Conservation (phyloP, 1,140 invertebrate species). For the Drosophila athabasca region DNA sequence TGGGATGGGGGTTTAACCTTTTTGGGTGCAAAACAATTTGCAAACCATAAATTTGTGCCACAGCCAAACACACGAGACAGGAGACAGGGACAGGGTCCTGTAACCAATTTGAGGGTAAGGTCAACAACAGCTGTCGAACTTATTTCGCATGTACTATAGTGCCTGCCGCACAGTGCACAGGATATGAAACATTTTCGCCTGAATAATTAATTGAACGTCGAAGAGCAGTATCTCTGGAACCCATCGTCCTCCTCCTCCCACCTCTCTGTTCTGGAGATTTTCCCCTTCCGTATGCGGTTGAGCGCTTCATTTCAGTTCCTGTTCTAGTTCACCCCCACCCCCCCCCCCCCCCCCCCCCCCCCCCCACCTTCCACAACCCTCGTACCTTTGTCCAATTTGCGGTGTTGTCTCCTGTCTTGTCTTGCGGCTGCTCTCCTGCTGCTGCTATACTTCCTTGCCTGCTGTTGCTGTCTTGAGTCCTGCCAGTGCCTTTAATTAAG, state of each 20-base stretch:
- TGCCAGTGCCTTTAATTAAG: slow-evolving; percentile 62
- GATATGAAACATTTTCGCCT: slow-evolving; percentile 82
- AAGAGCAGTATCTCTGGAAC: slow-evolving; percentile 10
- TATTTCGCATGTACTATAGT: slow-evolving; percentile 63
- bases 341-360: no score
- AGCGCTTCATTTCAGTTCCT: slow-evolving; percentile 17
- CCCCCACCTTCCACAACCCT: background rate
- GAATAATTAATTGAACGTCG: slow-evolving; percentile 82
- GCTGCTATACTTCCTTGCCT: slow-evolving; percentile 16
- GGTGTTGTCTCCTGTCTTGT: slow-evolving; percentile 26
- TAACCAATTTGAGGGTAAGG: slow-evolving; percentile 69
- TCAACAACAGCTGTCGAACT: slow-evolving; percentile 80
- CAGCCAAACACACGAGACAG: slow-evolving; percentile 41
- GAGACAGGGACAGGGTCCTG: background rate
- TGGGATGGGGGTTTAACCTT: slow-evolving; percentile 51
- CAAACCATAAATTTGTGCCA: slow-evolving; percentile 78
- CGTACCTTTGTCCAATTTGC: slow-evolving; percentile 20
- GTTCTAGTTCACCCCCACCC: background rate
- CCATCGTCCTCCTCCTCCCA: background rate
- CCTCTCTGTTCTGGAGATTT: slow-evolving; percentile 38
- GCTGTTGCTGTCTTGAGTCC: slow-evolving; percentile 11
- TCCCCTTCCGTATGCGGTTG: slow-evolving; percentile 65
- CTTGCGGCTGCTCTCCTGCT: slow-evolving; percentile 32
- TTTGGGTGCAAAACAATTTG: slow-evolving; percentile 82
- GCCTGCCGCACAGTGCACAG: slow-evolving; percentile 20